These are phyloP conservation scores for Podotricha telesiphe DNA, from an alignment of 2,888 invertebrate species.

Conservation along the genomic window DNA sequence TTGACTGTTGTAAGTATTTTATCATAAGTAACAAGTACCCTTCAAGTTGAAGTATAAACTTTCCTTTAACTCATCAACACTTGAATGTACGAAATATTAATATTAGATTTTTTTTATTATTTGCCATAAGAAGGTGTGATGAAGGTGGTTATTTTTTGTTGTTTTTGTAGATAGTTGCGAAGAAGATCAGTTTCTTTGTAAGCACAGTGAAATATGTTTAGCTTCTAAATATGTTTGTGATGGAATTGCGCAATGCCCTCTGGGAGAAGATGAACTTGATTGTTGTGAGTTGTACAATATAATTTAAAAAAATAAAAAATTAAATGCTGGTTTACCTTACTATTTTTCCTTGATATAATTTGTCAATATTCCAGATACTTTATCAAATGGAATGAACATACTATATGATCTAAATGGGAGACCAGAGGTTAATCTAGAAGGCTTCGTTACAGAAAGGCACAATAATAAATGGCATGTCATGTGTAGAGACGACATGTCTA, in stretches of 20 bases:
- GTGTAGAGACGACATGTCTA: slow-evolving; percentile 80
- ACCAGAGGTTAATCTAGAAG: slow-evolving; percentile 84
- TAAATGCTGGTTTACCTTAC: too few species aligned
- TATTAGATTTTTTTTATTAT: background rate
- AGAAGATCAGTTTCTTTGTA: slow-evolving; percentile 85
- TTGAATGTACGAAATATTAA: background rate
- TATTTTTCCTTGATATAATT: slow-evolving; percentile 20
- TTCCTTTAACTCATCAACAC: too few species aligned
- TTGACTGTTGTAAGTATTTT: slow-evolving; percentile 86
- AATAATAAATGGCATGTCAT: slow-evolving; percentile 86
- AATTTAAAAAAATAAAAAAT: background rate
- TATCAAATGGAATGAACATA: slow-evolving; percentile 86
- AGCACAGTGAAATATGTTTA: slow-evolving; percentile 86
- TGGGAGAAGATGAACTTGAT: slow-evolving; percentile 90
- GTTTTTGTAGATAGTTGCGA: slow-evolving; percentile 82
- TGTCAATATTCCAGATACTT: slow-evolving; percentile 85
- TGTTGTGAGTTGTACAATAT: slow-evolving; percentile 85
- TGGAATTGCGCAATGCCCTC: slow-evolving; percentile 84
- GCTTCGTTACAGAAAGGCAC: slow-evolving; percentile 85
- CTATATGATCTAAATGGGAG: slow-evolving; percentile 84
- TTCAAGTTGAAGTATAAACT: background rate
- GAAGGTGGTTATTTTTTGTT: background rate
- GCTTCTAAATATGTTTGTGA: slow-evolving; percentile 85
- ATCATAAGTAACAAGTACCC: background rate
- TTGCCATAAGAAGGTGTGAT: too few species aligned